These are phyloP conservation scores for Anguilla japonica DNA, from an alignment of 2,113 vertebrate genomes.

Conservation along the genomic window DNA sequence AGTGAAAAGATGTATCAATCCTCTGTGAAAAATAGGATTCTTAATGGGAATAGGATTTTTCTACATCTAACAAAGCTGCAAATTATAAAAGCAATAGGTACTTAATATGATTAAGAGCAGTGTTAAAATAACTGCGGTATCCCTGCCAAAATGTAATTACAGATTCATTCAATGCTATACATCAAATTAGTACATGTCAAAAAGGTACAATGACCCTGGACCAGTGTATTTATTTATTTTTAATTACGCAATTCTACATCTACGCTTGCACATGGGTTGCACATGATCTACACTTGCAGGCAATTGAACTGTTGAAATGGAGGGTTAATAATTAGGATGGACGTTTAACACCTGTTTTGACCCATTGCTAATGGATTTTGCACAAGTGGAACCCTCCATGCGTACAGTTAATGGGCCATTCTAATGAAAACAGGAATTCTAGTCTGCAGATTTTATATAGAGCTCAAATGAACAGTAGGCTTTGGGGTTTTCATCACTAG, in stretches of 20 bases:
- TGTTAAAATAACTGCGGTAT: constrained; percentile 76
- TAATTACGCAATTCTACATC: not conserved
- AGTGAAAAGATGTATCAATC: too few relatives aligned
- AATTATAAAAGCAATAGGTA: not conserved
- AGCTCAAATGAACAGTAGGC: too few relatives aligned
- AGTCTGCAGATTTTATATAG: too few relatives aligned
- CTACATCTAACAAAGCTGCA: constrained; percentile 79
- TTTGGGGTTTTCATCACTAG: too few relatives aligned
- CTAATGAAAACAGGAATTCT: too few relatives aligned
- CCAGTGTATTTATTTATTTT: constrained; percentile 68
- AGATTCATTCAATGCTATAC: constrained; percentile 85
- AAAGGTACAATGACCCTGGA: constrained; percentile 70
- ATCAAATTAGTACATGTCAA: constrained; percentile 87
- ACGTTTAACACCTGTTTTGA: constrained; percentile 55
- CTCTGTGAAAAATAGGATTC: not conserved
- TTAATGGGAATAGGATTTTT: constrained; percentile 87
- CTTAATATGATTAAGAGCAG: constrained; percentile 76
- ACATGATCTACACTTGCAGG: constrained; percentile 25
- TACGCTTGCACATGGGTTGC: too few relatives aligned
- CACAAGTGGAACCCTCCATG: not conserved
- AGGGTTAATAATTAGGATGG: constrained; percentile 64
- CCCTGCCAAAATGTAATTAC: constrained; percentile 89
- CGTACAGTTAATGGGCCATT: too few relatives aligned
- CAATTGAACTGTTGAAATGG: constrained; percentile 59
- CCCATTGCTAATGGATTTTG: not conserved